These are phyloP conservation scores for Muraenolepis orangiensis DNA, from an alignment of 2,797 vertebrate genomes.

Conservation along the genomic window DNA sequence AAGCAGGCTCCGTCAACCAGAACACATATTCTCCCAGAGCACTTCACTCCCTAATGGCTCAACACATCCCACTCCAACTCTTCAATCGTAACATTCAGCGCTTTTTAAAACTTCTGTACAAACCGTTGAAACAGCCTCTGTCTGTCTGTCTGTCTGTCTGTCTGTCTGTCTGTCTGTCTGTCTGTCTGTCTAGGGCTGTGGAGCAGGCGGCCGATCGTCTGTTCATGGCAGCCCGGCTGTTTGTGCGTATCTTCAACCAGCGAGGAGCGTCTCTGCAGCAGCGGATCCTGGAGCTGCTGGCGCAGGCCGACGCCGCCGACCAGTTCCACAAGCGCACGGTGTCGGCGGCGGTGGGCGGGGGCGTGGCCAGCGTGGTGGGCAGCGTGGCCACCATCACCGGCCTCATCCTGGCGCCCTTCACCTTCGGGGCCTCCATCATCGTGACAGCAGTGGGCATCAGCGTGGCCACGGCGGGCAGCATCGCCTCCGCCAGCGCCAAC, in stretches of 20 bases:
- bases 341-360: conserved; percentile 60
- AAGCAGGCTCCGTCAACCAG: background rate
- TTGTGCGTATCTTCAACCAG: conserved; percentile 67
- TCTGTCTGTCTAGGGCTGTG: too few relatives aligned
- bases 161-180: too few relatives aligned
- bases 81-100: too few relatives aligned
- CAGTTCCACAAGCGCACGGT: conserved; percentile 64
- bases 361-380: conserved; percentile 62
- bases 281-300: conserved; percentile 62
- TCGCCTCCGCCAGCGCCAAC: conserved; percentile 65
- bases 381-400: conserved; percentile 67
- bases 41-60: background rate
- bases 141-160: too few relatives aligned
- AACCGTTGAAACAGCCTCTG: too few relatives aligned
- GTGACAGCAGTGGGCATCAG: conserved; percentile 66
- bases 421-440: conserved; percentile 67
- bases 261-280: conserved; percentile 62
- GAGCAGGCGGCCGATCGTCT: conserved; percentile 65
- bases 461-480: conserved; percentile 64
- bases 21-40: too few relatives aligned
- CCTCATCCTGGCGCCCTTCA: conserved; percentile 65
- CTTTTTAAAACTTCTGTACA: too few relatives aligned
- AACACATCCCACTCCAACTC: too few relatives aligned
- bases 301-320: conserved; percentile 55
- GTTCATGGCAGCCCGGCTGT: conserved; percentile 67